Percentiles rank a stretch among this genome's conserved stretches.
phyloP scores from a whole-genome alignment of 2,797 vertebrate genomes.

The Mycteria americana region DNA sequence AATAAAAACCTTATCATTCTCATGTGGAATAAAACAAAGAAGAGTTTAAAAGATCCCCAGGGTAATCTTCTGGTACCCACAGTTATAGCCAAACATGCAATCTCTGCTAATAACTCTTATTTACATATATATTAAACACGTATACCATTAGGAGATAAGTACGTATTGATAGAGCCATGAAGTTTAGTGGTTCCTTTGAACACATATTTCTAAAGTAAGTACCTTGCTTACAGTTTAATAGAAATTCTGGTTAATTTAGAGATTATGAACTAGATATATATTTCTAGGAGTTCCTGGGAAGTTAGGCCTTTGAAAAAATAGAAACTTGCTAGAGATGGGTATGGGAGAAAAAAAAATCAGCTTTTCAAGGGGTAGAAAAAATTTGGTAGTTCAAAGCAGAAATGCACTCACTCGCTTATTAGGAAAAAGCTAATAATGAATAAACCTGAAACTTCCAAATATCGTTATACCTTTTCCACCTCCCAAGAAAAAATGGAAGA shows the following conservation, averaged over 20 bases:
- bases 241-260: conserved; percentile 49
- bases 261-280: neutral
- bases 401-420: neutral
- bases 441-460: neutral
- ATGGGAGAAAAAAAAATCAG: neutral
- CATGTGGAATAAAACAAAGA: conserved; percentile 41
- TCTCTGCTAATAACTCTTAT: conserved; percentile 58
- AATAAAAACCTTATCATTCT: conserved; percentile 26
- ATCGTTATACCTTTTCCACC: neutral
- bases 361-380: neutral
- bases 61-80: conserved; percentile 18
- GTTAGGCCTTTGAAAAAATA: neutral
- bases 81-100: conserved; percentile 42
- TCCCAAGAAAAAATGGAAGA: neutral
- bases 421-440: neutral
- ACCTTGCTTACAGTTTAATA: conserved; percentile 19
- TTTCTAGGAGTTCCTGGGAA: neutral
- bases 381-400: neutral
- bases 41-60: conserved; percentile 28
- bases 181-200: conserved; percentile 29
- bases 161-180: conserved; percentile 39
- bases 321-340: neutral
- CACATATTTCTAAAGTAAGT: conserved; percentile 33
- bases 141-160: conserved; percentile 53
- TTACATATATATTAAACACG: conserved; percentile 51